A percentile compares a stretch with the other conserved stretches of the same genome.
phyloP scores from a whole-genome alignment of 2,888 invertebrate species.

The Ophion obscuratus region DNA sequence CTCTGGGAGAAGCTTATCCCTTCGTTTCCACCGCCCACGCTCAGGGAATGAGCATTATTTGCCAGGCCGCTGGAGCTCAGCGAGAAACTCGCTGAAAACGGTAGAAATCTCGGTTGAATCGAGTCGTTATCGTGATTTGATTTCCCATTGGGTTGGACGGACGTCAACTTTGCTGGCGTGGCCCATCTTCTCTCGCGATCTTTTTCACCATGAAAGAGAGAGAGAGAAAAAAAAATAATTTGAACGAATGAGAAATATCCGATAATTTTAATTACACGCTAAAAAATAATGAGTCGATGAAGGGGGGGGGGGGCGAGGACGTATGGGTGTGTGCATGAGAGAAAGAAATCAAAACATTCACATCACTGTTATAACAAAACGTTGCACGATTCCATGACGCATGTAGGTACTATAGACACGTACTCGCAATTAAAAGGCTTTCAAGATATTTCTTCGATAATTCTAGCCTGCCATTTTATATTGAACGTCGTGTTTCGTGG shows the following conservation, averaged over 20 bases:
- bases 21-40: conserved; percentile 75
- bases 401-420: not conserved
- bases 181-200: conserved; percentile 76
- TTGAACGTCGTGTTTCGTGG: conserved; percentile 34
- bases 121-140: conserved; percentile 64
- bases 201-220: conserved; percentile 39
- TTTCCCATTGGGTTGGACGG: conserved; percentile 63
- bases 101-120: conserved; percentile 76
- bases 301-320: not conserved
- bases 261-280: conserved; percentile 48
- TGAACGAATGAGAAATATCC: conserved; percentile 6
- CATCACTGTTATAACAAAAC: conserved; percentile 53
- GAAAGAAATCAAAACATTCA: conserved; percentile 31
- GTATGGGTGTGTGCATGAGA: not conserved
- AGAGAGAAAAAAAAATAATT: conserved; percentile 4
- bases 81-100: conserved; percentile 79
- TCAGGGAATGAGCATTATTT: conserved; percentile 78
- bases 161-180: conserved; percentile 74
- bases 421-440: conserved; percentile 10
- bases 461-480: conserved; percentile 14
- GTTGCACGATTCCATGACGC: conserved; percentile 29
- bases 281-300: conserved; percentile 36
- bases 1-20: conserved; percentile 80
- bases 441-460: conserved; percentile 37
- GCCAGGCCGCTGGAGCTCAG: conserved; percentile 73